A percentile compares a stretch with the other conserved stretches of the same genome.
phyloP scores from a whole-genome alignment of 2,113 vertebrate genomes.

The Syngnathus typhle region DNA sequence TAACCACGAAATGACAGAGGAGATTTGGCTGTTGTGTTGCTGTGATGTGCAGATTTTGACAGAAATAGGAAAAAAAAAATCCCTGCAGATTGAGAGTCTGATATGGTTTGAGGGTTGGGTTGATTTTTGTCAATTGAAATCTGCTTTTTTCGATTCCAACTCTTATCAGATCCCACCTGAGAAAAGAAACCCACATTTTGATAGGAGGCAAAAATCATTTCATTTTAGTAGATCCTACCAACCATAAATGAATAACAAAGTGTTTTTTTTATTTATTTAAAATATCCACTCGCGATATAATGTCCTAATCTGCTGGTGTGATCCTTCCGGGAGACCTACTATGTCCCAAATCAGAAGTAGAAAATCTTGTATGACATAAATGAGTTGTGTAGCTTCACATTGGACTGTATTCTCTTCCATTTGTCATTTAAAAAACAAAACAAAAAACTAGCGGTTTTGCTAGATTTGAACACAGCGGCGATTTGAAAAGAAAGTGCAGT shows the following conservation, averaged over 20 bases:
- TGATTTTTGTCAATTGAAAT: slow-evolving; percentile 12
- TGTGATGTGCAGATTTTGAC: slow-evolving; percentile 25
- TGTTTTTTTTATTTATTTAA: too few relatives aligned
- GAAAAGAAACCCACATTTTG: slow-evolving; percentile 9
- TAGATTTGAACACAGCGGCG: too few relatives aligned
- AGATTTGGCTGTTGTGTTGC: slow-evolving; percentile 41
- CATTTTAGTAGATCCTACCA: background rate
- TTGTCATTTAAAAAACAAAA: background rate
- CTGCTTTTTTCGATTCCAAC: slow-evolving; percentile 33
- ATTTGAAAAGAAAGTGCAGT: slow-evolving; percentile 14
- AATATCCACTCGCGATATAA: background rate
- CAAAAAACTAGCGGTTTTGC: too few relatives aligned
- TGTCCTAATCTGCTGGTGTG: background rate
- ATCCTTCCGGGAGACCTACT: background rate
- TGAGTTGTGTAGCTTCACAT: background rate
- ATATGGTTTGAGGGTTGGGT: slow-evolving; percentile 31
- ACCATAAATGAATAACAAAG: too few relatives aligned
- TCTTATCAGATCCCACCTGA: slow-evolving; percentile 28
- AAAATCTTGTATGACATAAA: background rate
- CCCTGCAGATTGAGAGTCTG: slow-evolving; percentile 51
- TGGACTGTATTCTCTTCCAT: slow-evolving; percentile 5
- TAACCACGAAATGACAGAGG: slow-evolving; percentile 37
- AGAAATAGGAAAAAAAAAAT: slow-evolving; percentile 37
- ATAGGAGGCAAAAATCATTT: slow-evolving; percentile 8
- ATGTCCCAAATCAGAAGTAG: background rate